phyloP scores from a whole-genome alignment of 2,797 vertebrate species.

The Ficedula albicollis region DNA sequence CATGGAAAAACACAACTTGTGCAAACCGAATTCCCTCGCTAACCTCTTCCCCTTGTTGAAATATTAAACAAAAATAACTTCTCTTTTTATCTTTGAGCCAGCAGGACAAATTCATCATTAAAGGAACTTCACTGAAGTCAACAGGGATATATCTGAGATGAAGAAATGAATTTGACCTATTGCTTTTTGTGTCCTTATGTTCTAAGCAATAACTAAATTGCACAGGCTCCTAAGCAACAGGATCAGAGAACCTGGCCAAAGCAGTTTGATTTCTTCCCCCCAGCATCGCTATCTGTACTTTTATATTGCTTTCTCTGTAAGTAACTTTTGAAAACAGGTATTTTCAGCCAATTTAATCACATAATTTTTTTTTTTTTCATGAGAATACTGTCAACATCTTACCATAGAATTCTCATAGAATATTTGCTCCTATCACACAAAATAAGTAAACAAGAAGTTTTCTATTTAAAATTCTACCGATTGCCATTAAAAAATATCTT shows the following conservation, averaged over 20 bases:
- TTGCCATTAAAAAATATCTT: neutral
- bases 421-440: neutral
- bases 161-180: slow-evolving; percentile 58
- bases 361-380: too few species aligned
- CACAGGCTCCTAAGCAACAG: neutral
- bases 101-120: slow-evolving; percentile 59
- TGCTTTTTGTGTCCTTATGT: slow-evolving; percentile 7
- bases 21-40: slow-evolving; percentile 55
- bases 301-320: neutral
- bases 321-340: neutral
- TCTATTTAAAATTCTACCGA: neutral
- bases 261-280: neutral
- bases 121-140: slow-evolving; percentile 61
- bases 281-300: neutral
- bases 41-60: slow-evolving; percentile 74
- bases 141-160: slow-evolving; percentile 42
- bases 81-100: slow-evolving; percentile 71
- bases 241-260: slow-evolving; percentile 37
- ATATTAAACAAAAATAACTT: slow-evolving; percentile 75
- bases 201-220: slow-evolving; percentile 32
- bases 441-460: neutral
- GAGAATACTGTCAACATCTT: neutral
- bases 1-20: slow-evolving; percentile 68
- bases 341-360: neutral
- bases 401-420: neutral